phyloP scores from a whole-genome alignment of 2,888 invertebrate species.

The Andrena minutula region DNA sequence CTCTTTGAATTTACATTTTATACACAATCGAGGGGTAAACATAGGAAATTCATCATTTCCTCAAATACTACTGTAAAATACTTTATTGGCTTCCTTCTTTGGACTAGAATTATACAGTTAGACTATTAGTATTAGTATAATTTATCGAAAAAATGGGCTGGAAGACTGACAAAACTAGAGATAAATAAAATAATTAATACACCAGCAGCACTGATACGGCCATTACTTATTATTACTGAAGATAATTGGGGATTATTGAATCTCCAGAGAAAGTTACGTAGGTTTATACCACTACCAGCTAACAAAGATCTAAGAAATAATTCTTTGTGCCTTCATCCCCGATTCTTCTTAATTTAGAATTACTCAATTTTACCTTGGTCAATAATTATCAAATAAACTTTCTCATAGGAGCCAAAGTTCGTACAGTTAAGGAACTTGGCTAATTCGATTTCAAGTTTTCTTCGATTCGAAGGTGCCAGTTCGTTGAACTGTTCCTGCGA shows the following conservation, averaged over 20 bases:
- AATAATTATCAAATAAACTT: neutral
- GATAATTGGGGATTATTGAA: neutral
- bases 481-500: neutral
- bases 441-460: conserved; percentile 1
- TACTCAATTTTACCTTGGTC: neutral
- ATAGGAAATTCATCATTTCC: too few relatives aligned
- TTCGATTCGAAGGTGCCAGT: neutral
- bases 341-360: neutral
- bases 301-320: neutral
- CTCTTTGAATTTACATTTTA: too few relatives aligned
- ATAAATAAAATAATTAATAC: conserved; percentile 16
- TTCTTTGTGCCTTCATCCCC: neutral
- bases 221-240: neutral
- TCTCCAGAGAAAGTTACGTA: too few relatives aligned
- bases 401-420: neutral
- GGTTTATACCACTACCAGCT: too few relatives aligned
- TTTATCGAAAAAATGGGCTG: neutral
- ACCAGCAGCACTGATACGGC: neutral
- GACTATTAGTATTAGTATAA: too few relatives aligned
- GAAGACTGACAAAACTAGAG: neutral
- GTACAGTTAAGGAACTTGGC: neutral
- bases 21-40: too few relatives aligned
- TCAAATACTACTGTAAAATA: too few relatives aligned
- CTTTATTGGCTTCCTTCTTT: neutral
- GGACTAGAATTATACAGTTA: neutral